A percentile compares a stretch with the other conserved stretches of the same genome.
Conservation (phyloP, 2,797 vertebrate species). For the Aphelocoma californica region DNA sequence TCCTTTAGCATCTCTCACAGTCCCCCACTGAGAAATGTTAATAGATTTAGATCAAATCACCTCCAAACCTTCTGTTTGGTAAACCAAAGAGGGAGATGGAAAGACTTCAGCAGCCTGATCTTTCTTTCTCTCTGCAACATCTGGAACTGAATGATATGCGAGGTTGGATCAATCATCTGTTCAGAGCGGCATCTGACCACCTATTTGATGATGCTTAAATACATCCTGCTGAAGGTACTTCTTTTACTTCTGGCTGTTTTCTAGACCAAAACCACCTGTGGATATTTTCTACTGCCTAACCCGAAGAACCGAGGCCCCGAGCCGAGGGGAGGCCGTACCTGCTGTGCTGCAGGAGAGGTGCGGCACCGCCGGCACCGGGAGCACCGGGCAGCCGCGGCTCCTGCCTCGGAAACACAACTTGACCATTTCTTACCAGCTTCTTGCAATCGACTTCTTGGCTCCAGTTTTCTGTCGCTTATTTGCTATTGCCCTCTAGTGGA, state of each 20-base stretch:
- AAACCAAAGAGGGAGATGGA: not conserved
- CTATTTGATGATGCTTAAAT: not conserved
- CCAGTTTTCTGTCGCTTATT: not conserved
- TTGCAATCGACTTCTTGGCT: not conserved
- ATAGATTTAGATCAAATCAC: constrained; percentile 13
- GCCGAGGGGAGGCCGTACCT: not conserved
- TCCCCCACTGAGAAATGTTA: not conserved
- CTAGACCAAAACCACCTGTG: not conserved
- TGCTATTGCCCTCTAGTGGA: constrained; percentile 59
- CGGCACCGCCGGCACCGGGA: not conserved
- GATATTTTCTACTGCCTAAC: not conserved
- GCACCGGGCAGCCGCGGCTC: not conserved
- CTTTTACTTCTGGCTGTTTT: not conserved
- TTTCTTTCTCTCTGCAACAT: not conserved
- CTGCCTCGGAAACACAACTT: not conserved
- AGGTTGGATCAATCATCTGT: not conserved
- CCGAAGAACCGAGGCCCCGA: rapidly evolving
- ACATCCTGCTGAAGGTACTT: not conserved
- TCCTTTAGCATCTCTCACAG: not conserved
- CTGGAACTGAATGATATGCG: not conserved
- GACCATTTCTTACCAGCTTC: rapidly evolving
- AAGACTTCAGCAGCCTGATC: not conserved
- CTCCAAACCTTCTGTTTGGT: not conserved
- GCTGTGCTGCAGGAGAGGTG: not conserved
- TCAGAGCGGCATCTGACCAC: not conserved